These are phyloP conservation scores for Pipistrellus pipistrellus DNA, from an alignment of 2,797 vertebrate genomes.

Conservation along the genomic window DNA sequence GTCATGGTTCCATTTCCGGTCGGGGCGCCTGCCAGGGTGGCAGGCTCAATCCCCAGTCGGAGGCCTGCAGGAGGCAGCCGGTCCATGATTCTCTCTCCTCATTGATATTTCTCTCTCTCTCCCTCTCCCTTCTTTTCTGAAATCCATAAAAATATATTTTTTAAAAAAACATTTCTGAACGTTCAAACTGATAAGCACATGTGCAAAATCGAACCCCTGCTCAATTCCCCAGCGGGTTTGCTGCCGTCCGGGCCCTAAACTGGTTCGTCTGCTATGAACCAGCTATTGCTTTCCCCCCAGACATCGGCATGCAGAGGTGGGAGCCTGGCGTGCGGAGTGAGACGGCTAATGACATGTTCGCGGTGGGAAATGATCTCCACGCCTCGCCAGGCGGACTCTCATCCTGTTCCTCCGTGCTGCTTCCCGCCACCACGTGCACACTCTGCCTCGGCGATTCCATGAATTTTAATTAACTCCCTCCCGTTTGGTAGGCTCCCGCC, in stretches of 20 bases:
- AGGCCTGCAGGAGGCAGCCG: no score
- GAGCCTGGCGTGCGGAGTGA: background rate
- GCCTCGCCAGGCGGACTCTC: background rate
- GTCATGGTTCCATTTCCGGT: no score
- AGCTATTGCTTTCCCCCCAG: background rate
- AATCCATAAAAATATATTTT: no score
- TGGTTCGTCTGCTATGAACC: background rate
- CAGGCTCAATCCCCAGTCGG: no score
- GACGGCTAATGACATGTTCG: background rate
- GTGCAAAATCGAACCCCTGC: background rate
- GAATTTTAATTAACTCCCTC: conserved; percentile 45
- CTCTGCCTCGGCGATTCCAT: background rate
- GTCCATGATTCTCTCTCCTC: no score
- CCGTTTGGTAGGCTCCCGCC: background rate
- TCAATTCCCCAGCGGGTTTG: background rate
- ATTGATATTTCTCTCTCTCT: no score
- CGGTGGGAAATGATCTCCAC: background rate
- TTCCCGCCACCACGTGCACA: background rate
- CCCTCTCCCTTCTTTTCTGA: no score
- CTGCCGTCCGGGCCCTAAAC: background rate
- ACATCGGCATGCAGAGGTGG: background rate
- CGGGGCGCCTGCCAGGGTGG: no score
- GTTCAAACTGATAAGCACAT: background rate
- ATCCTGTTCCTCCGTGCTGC: background rate
- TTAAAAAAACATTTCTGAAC: background rate